A percentile compares a stretch with the other conserved stretches of the same genome.
These are phyloP conservation scores for Crypturellus undulatus DNA, from an alignment of 2,113 vertebrate genomes.

Conservation along the genomic window DNA sequence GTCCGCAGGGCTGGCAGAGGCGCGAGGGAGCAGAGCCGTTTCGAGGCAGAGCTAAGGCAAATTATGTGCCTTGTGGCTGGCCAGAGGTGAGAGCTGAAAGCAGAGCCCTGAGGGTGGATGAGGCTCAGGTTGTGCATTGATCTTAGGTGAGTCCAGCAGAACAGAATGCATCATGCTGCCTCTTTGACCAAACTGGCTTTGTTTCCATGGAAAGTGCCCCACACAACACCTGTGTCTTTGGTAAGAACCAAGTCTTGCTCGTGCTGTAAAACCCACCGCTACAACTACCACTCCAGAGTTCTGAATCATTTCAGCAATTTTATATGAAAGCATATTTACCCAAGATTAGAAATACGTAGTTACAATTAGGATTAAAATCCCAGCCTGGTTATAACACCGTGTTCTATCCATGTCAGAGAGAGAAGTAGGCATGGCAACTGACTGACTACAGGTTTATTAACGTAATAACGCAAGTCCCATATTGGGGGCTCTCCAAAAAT, in stretches of 20 bases:
- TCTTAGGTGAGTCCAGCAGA: background rate
- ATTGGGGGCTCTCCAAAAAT: background rate
- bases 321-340: background rate
- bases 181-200: background rate
- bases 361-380: background rate
- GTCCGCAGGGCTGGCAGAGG: background rate
- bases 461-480: background rate
- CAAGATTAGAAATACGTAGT: background rate
- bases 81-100: background rate
- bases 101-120: background rate
- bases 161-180: background rate
- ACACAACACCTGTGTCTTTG: background rate
- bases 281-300: background rate
- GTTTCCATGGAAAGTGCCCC: background rate
- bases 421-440: background rate
- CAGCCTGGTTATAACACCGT: fast-evolving
- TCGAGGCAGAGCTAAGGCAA: background rate
- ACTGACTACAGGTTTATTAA: background rate
- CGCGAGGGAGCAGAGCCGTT: background rate
- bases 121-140: background rate
- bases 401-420: fast-evolving
- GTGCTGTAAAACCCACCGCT: background rate
- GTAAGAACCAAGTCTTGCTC: background rate
- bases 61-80: background rate
- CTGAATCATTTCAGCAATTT: background rate